Evolutionary conservation across 2,113 vertebrate genomes (phyloP).

Genomic region (Chamaetylas fuelleborni): DNA sequence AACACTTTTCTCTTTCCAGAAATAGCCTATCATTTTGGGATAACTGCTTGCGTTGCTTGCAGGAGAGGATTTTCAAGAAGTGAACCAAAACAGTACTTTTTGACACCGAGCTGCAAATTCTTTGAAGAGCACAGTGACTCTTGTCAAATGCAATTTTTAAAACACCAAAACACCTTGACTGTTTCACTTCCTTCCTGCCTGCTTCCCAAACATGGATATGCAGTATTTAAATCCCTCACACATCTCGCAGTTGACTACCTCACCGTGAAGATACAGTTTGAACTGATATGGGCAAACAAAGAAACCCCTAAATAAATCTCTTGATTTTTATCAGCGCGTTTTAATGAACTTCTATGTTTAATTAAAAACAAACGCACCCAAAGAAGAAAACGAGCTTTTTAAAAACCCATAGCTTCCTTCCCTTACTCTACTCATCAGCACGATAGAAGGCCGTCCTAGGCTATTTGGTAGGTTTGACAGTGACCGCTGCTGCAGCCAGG

Average conservation of each 20-base stretch:
- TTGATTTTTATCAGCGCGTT: neutral
- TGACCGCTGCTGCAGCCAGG: neutral
- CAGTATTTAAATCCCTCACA: neutral
- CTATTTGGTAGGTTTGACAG: neutral
- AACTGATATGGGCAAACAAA: neutral
- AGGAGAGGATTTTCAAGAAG: neutral
- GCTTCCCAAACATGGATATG: neutral
- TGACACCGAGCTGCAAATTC: neutral
- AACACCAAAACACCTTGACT: neutral
- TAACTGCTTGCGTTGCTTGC: neutral
- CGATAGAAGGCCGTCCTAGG: neutral
- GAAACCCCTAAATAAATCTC: neutral
- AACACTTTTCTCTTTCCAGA: neutral
- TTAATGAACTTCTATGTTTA: conserved; percentile 7
- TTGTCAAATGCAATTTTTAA: neutral
- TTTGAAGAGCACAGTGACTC: neutral
- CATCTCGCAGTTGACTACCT: neutral
- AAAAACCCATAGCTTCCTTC: neutral
- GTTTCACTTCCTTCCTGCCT: neutral
- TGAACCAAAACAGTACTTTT: neutral
- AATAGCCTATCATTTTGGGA: neutral
- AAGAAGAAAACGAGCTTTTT: neutral
- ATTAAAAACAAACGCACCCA: neutral
- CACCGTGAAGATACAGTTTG: neutral
- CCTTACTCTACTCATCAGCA: neutral